Evolutionary conservation across 2,888 invertebrate species (phyloP).

Genomic region (Arge pagana): DNA sequence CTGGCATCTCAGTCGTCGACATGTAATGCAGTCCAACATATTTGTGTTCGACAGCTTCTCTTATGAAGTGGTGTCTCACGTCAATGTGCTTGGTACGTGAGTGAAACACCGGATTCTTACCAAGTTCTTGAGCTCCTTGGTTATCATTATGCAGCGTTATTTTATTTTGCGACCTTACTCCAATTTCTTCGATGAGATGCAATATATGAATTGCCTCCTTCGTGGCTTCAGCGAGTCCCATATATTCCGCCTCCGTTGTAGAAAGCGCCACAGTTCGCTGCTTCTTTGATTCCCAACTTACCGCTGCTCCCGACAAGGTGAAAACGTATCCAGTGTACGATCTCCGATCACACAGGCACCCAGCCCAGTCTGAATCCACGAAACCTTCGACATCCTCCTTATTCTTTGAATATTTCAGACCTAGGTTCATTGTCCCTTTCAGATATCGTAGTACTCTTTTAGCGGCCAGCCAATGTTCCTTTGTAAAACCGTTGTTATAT

Average conservation of each 20-base stretch:
- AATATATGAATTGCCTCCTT: slow-evolving; percentile 15
- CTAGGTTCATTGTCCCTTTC: slow-evolving; percentile 13
- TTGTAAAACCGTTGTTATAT: slow-evolving; percentile 16
- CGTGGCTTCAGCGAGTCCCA: slow-evolving; percentile 9
- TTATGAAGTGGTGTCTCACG: slow-evolving; percentile 11
- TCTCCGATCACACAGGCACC: background rate
- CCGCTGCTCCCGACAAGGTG: slow-evolving; percentile 12
- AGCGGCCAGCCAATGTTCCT: slow-evolving; percentile 16
- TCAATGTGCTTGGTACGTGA: slow-evolving; percentile 4
- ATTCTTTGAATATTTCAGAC: slow-evolving; percentile 21
- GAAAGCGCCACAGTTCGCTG: slow-evolving; percentile 17
- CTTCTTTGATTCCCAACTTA: slow-evolving; percentile 24
- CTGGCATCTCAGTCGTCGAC: slow-evolving; percentile 8
- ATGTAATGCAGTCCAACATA: slow-evolving; percentile 1
- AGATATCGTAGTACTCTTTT: slow-evolving; percentile 25
- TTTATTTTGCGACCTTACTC: background rate
- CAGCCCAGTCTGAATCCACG: slow-evolving; percentile 25
- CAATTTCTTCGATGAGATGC: slow-evolving; percentile 2
- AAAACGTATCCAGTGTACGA: slow-evolving; percentile 20
- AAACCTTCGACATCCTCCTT: slow-evolving; percentile 13
- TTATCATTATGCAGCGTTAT: slow-evolving; percentile 12
- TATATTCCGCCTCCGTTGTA: slow-evolving; percentile 19
- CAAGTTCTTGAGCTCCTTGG: slow-evolving; percentile 5
- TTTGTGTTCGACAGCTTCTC: background rate
- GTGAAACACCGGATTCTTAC: background rate